A percentile compares a stretch with the other conserved stretches of the same genome.
Evolutionary conservation across 1,140 invertebrate species (phyloP).

Genomic region (Pteromalus puparum): DNA sequence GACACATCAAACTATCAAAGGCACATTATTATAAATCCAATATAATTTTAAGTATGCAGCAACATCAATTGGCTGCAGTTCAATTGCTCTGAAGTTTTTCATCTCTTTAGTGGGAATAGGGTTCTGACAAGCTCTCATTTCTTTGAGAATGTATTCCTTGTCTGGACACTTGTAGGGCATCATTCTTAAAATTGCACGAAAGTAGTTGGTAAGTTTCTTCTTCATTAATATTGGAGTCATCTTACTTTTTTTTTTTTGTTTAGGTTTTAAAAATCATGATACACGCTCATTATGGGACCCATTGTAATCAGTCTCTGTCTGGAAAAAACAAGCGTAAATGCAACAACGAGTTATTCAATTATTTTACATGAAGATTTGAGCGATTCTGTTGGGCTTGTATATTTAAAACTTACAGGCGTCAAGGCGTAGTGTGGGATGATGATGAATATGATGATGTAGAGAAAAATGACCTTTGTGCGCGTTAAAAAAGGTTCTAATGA

Average conservation of each 20-base stretch:
- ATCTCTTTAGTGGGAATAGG: conserved; percentile 66
- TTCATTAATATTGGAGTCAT: conserved; percentile 60
- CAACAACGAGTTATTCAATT: neutral
- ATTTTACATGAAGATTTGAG: neutral
- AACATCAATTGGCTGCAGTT: conserved; percentile 91
- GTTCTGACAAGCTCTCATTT: conserved; percentile 82
- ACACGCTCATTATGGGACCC: neutral
- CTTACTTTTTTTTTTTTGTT: conserved; percentile 43
- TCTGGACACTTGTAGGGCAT: conserved; percentile 80
- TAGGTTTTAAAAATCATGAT: conserved; percentile 16
- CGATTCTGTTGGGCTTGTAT: neutral
- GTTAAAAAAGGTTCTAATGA: neutral
- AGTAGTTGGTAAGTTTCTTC: conserved; percentile 77
- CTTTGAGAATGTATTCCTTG: conserved; percentile 85
- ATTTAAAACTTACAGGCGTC: conserved; percentile 15
- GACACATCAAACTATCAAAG: too few species aligned
- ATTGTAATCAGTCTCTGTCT: conserved; percentile 1
- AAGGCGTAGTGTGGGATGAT: neutral
- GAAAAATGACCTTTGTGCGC: neutral
- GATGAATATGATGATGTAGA: too few species aligned
- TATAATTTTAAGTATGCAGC: conserved; percentile 93
- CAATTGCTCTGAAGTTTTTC: conserved; percentile 81
- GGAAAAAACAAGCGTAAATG: neutral
- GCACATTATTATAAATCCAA: too few species aligned
- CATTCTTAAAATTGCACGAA: conserved; percentile 77